Percentiles rank a stretch among this genome's conserved stretches.
Evolutionary conservation across 2,888 invertebrate species (phyloP).

Genomic region (Patella caerulea): DNA sequence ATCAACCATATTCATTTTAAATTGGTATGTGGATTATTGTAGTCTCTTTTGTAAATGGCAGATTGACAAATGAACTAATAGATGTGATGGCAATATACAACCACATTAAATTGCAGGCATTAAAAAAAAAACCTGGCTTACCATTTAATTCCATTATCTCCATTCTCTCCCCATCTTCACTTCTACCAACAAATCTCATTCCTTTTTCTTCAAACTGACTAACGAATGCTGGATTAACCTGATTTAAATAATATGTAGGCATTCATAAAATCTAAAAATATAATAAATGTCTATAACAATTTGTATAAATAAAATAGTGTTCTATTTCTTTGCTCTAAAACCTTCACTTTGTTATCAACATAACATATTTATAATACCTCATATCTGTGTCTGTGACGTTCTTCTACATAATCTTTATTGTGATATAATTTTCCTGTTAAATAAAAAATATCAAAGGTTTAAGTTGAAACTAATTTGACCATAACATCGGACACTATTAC

Average conservation of each 20-base stretch:
- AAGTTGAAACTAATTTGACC: no score
- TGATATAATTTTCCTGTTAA: conserved; percentile 68
- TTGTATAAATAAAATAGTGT: not conserved
- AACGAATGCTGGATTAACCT: conserved; percentile 91
- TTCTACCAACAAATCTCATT: conserved; percentile 87
- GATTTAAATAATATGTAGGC: conserved; percentile 18
- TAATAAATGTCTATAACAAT: no score
- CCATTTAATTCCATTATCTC: conserved; percentile 88
- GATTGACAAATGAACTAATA: no score
- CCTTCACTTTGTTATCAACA: not conserved
- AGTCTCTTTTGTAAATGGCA: no score
- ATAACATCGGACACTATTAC: no score
- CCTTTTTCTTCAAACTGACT: conserved; percentile 82
- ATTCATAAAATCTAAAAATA: not conserved
- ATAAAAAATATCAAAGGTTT: not conserved
- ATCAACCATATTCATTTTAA: no score
- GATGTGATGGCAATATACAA: no score
- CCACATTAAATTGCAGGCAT: no score
- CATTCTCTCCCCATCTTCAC: conserved; percentile 89
- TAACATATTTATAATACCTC: conserved; percentile 83
- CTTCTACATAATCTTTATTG: conserved; percentile 79
- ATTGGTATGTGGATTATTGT: no score
- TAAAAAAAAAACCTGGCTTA: conserved; percentile 33
- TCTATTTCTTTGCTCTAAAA: not conserved
- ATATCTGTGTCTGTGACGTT: conserved; percentile 96